Evolutionary conservation across 2,113 vertebrate genomes (phyloP), one percentile per base, ranked within the genome.

Genomic region (Aptenodytes patagonicus): DNA sequence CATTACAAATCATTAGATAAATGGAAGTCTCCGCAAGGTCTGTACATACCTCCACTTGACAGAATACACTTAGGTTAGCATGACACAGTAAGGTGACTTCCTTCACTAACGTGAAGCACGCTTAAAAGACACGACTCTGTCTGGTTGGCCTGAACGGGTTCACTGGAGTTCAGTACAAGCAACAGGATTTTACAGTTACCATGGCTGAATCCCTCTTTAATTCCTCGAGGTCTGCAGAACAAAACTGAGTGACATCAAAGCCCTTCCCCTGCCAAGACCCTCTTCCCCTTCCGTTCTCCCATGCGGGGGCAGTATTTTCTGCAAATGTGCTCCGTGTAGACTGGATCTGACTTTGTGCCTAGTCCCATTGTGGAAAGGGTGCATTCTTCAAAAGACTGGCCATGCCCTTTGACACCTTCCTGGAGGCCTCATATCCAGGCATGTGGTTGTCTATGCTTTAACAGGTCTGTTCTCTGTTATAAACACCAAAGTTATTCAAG

Each of bases 311-410:
- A 97, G 98, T 97, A 95, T 97, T 97, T 97, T 98, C 97, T 98
- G 98, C 97, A 96, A 98, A 94, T 97, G 97, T 97, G 97, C 96
- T 98, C 97, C 98, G 34, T 98, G 98, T 97, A 98, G 98, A 96
- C 97, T 96, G 97, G 96, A 95, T 98, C 97, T 98, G 98, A 97
- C 98, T 90, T 98, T 98, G 98, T 95, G 97, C 98, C 98, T 97
- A 98, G 98, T 98, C 94, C 98, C 98, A 98, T 52, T 98, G 98
- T 97, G 97, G 98, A 98, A 98, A 98, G 96, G 97, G 96, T 95
- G 97, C 66, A 96, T 98, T 98, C 98, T 98, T 98, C 98, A 98
- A 98, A 98, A 98, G 90, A 97, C 72, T 96, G 93, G 94, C 94
- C 97, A 98, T 98, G 95, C 98, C 98, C 95, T 97, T 97, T 97